Conservation (phyloP, 2,888 invertebrate genomes). For the Plagodis dolabraria region DNA sequence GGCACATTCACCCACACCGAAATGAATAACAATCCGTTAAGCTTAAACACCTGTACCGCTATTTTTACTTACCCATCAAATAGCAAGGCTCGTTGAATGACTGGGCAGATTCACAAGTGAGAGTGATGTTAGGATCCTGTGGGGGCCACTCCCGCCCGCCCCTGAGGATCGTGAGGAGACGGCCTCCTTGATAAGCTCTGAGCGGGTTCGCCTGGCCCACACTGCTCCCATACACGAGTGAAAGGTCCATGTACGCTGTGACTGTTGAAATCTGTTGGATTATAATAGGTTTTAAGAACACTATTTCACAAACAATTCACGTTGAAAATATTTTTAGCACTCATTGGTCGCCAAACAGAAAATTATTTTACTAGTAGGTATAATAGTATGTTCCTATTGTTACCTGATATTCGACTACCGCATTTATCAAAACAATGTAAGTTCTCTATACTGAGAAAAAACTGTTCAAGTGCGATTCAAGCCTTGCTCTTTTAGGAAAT, state of each 20-base stretch:
- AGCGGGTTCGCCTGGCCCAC: conserved; percentile 87
- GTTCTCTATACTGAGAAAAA: too few species aligned
- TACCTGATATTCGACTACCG: too few species aligned
- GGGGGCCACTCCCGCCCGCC: conserved; percentile 90
- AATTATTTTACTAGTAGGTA: too few species aligned
- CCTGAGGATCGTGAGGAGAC: conserved; percentile 86
- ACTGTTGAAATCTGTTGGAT: conserved; percentile 85
- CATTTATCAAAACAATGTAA: too few species aligned
- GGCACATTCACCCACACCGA: too few species aligned
- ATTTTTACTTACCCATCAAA: conserved; percentile 84
- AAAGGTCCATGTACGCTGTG: conserved; percentile 91
- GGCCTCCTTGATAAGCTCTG: conserved; percentile 88
- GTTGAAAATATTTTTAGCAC: too few species aligned
- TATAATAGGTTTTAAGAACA: too few species aligned
- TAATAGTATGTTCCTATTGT: too few species aligned
- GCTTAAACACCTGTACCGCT: not conserved
- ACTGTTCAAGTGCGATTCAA: too few species aligned
- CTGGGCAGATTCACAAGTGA: conserved; percentile 87
- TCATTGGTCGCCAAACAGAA: too few species aligned
- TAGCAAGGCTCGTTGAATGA: conserved; percentile 90
- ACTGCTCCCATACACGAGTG: conserved; percentile 92
- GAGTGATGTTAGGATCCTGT: conserved; percentile 87
- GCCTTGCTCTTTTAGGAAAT: too few species aligned
- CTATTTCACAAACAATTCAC: too few species aligned
- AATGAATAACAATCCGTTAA: not conserved